Evolutionary conservation across 2,797 vertebrate species (phyloP), one percentile per base, ranked within the genome.

Genomic region (Rhinella marina): DNA sequence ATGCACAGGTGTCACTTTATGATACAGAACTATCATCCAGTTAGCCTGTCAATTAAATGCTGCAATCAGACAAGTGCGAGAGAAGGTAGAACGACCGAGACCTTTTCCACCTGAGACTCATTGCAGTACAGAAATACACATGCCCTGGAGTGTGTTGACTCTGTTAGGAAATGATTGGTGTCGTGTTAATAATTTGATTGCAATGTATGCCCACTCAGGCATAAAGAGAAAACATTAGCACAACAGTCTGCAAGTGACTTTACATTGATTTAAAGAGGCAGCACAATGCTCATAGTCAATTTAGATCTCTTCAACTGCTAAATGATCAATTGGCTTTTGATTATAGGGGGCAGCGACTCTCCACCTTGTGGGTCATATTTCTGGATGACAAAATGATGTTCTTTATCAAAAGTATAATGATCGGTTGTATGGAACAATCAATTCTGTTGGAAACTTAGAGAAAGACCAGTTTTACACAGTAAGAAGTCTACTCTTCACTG

Each of bases 211-310:
- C 87, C 82, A 59, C 82, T 81, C 82, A 88, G 82, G 87, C 87
- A 88, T 84, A 88, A 88, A 80, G 76, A 85, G 87, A 88, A 88
- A 88, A 81, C 82, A 88, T 88, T 85, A 88, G 73, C 87, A 84
- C 87, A 88, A 84, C 81, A 88, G 72, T 88, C 87, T 79, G 82
- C 48, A n/a, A 88, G 62, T 80, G 66, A 84, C 76, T 85, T 84
- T 88, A 88, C 87, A 88, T 88, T 88, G 87, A 88, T 88, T 80
- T 88, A 88, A 88, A 88, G 87, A 88, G 87, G 76, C 76, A 88
- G 54, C 82, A 80, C 82, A 80, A 77, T 68, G 73, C 76, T 80
- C 41, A n/a, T 32, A 84, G 87, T 81, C 87, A 88, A 84, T 84
- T 80, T 80, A 72, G 64, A 70, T 88, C 75, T 61, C 54, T 52